Percentiles rank a stretch among this genome's conserved stretches.
phyloP scores from a whole-genome alignment of 2,113 vertebrate genomes.

The Perca flavescens region DNA sequence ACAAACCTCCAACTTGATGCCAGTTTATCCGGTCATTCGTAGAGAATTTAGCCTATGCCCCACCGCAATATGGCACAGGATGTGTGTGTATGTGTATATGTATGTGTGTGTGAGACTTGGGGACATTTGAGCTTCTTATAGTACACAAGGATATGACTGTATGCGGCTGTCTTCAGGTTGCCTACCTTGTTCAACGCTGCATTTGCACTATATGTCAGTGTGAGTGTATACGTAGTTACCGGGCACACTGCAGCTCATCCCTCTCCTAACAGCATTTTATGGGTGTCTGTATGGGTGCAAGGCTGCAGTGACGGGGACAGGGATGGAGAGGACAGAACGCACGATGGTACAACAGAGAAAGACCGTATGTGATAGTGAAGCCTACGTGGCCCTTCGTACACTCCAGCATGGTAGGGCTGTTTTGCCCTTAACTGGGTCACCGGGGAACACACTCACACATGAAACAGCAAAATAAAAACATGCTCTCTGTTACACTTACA shows the following conservation, averaged over 20 bases:
- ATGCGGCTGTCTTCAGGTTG: constrained; percentile 32
- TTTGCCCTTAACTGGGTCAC: constrained; percentile 82
- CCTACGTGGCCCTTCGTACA: constrained; percentile 43
- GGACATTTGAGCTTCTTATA: constrained; percentile 31
- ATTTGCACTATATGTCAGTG: constrained; percentile 46
- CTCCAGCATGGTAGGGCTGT: constrained; percentile 50
- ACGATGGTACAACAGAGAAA: constrained; percentile 24
- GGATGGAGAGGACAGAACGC: constrained; percentile 41
- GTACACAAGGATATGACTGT: constrained; percentile 23
- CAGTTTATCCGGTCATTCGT: constrained; percentile 37
- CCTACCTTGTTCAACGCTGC: constrained; percentile 44
- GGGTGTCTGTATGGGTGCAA: constrained; percentile 71
- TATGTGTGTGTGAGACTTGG: not conserved
- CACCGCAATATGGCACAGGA: constrained; percentile 57
- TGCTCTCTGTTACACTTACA: constrained; percentile 30
- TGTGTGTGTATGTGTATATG: constrained; percentile 36
- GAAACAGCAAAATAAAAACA: constrained; percentile 67
- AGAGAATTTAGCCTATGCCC: constrained; percentile 58
- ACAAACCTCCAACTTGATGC: constrained; percentile 46
- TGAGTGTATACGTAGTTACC: constrained; percentile 44
- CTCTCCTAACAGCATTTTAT: constrained; percentile 76
- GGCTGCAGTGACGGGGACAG: constrained; percentile 72
- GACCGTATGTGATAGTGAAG: constrained; percentile 29
- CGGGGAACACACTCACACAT: constrained; percentile 65
- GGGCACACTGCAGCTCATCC: constrained; percentile 71